These are phyloP conservation scores for Ia io DNA, from an alignment of 2,113 vertebrate species.

Conservation along the genomic window DNA sequence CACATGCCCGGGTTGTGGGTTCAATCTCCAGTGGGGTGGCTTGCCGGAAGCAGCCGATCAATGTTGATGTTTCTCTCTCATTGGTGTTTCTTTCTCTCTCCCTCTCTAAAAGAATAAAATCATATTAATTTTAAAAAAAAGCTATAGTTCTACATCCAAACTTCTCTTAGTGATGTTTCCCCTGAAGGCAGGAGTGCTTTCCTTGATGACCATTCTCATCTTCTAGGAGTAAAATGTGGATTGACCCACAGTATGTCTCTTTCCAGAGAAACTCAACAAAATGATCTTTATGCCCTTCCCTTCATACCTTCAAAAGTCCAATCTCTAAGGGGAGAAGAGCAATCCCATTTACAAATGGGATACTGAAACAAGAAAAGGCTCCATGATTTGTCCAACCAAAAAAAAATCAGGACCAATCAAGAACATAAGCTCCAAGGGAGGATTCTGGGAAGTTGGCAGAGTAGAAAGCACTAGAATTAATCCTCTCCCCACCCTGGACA, in stretches of 20 bases:
- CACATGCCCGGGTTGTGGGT: too few species aligned
- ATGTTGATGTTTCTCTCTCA: too few species aligned
- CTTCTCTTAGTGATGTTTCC: background rate
- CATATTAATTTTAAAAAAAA: background rate
- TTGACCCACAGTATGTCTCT: background rate
- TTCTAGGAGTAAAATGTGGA: background rate
- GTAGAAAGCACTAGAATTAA: background rate
- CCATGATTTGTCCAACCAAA: background rate
- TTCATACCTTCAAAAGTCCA: background rate
- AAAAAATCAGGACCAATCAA: background rate
- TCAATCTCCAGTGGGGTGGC: too few species aligned
- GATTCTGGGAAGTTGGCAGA: background rate
- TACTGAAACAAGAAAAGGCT: background rate
- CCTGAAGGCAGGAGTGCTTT: background rate
- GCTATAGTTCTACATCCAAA: background rate
- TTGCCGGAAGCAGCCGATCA: too few species aligned
- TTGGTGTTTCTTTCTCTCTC: too few species aligned
- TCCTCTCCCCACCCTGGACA: background rate
- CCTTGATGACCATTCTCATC: background rate
- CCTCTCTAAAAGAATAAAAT: too few species aligned
- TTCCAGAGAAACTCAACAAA: conserved; percentile 1
- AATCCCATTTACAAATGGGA: background rate
- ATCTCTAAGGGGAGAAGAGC: background rate
- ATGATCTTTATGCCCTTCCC: background rate
- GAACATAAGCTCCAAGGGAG: background rate